Evolutionary conservation across 2,888 invertebrate species (phyloP).

Genomic region (Parthenolecanium corni): DNA sequence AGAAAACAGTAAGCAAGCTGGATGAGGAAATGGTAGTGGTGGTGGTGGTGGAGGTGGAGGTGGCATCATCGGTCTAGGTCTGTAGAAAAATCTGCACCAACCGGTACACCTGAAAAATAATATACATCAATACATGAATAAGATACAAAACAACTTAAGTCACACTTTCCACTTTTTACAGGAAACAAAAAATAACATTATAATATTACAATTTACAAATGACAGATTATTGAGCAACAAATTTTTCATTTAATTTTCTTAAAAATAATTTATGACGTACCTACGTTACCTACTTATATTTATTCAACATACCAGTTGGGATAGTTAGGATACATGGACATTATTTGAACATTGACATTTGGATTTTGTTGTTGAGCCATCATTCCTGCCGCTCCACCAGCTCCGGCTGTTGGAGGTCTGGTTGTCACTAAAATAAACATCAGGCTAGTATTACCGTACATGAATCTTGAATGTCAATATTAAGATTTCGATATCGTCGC

Average conservation of each 20-base stretch:
- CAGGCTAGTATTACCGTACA: too few species aligned
- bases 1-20: conserved; percentile 17
- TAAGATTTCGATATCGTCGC: not conserved
- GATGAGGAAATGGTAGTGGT: conserved; percentile 9
- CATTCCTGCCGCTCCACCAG: not conserved
- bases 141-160: too few species aligned
- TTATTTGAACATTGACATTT: conserved; percentile 15
- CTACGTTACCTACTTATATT: not conserved
- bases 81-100: conserved; percentile 30
- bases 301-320: conserved; percentile 21
- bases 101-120: conserved; percentile 29
- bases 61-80: conserved; percentile 30
- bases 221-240: too few species aligned
- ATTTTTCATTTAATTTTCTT: not conserved
- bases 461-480: too few species aligned
- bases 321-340: conserved; percentile 12
- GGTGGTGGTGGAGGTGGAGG: conserved; percentile 22
- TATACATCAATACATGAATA: too few species aligned
- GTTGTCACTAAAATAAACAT: conserved; percentile 3
- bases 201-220: too few species aligned
- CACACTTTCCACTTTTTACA: too few species aligned
- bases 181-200: too few species aligned
- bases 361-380: not conserved
- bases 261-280: not conserved
- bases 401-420: conserved; percentile 1